These are phyloP conservation scores for Lepisosteus osseus DNA, from an alignment of 2,113 vertebrate species.

Conservation along the genomic window DNA sequence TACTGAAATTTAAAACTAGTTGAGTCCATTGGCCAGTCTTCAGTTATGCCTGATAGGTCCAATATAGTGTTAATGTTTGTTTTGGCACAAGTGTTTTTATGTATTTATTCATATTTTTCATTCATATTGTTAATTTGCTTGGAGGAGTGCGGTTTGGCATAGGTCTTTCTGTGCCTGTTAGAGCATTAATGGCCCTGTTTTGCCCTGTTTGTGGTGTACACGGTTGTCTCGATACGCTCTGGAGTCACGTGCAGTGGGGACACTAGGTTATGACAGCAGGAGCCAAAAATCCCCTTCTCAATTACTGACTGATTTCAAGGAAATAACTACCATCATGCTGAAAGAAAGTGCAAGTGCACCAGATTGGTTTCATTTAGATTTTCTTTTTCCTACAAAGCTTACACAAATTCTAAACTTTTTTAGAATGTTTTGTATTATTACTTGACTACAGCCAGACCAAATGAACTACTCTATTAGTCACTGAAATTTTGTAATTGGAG, in stretches of 20 bases:
- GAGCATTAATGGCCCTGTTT: slow-evolving; percentile 54
- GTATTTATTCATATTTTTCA: slow-evolving; percentile 48
- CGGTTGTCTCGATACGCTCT: slow-evolving; percentile 43
- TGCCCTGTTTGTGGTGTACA: slow-evolving; percentile 65
- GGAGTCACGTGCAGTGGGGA: slow-evolving; percentile 38
- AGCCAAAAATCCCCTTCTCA: neutral
- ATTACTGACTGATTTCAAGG: neutral
- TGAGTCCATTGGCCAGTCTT: slow-evolving; percentile 8
- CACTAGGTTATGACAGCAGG: neutral
- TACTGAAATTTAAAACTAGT: too few species aligned
- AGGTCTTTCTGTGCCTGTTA: slow-evolving; percentile 44
- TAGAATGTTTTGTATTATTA: too few species aligned
- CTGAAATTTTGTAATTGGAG: too few species aligned
- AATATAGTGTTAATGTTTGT: slow-evolving; percentile 57
- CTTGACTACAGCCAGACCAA: too few species aligned
- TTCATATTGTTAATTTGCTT: slow-evolving; percentile 55
- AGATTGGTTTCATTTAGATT: neutral
- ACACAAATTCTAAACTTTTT: too few species aligned
- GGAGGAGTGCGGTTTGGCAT: slow-evolving; percentile 63
- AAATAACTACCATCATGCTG: neutral
- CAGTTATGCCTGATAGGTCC: slow-evolving; percentile 23
- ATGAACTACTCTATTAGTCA: too few species aligned
- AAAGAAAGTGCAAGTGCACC: neutral
- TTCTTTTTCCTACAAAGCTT: neutral
- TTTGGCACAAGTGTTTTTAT: slow-evolving; percentile 48